A percentile compares a stretch with the other conserved stretches of the same genome.
These are phyloP conservation scores for Simalia tracyae DNA, from an alignment of 2,797 vertebrate genomes.

Conservation along the genomic window DNA sequence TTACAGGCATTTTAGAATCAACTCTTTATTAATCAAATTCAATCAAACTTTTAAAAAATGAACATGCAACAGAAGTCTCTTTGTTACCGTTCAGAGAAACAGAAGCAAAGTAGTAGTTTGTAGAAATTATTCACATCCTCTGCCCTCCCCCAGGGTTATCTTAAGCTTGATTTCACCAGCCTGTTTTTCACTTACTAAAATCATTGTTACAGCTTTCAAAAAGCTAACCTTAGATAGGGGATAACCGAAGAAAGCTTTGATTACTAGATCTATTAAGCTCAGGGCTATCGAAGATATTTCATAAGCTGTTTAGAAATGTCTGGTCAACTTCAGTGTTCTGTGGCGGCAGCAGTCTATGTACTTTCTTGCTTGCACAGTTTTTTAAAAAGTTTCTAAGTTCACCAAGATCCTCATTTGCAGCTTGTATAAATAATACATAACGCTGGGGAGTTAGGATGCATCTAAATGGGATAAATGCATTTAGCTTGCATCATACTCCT, in stretches of 20 bases:
- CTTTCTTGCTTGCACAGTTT: constrained; percentile 27
- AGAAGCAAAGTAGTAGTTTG: not conserved
- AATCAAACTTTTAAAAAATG: constrained; percentile 16
- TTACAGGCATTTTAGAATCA: not conserved
- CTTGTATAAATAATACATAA: constrained; percentile 68
- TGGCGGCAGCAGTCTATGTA: not conserved
- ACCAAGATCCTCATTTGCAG: constrained; percentile 58
- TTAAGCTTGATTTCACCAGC: not conserved
- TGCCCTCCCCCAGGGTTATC: not conserved
- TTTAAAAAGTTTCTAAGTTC: constrained; percentile 32
- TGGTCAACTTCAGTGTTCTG: not conserved
- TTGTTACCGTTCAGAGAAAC: constrained; percentile 25
- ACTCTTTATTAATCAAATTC: constrained; percentile 27
- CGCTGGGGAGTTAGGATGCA: constrained; percentile 35
- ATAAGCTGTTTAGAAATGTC: not conserved
- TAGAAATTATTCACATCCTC: not conserved
- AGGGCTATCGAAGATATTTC: not conserved
- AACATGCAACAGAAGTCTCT: constrained; percentile 21
- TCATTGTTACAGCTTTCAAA: accelerated
- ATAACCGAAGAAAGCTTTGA: not conserved
- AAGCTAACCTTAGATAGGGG: not conserved
- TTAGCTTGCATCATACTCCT: constrained; percentile 55
- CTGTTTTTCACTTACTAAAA: constrained; percentile 22
- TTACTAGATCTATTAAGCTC: not conserved
- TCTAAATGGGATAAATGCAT: constrained; percentile 50